These are phyloP conservation scores for Chiloscyllium plagiosum DNA, from an alignment of 2,113 vertebrate genomes.

Conservation along the genomic window DNA sequence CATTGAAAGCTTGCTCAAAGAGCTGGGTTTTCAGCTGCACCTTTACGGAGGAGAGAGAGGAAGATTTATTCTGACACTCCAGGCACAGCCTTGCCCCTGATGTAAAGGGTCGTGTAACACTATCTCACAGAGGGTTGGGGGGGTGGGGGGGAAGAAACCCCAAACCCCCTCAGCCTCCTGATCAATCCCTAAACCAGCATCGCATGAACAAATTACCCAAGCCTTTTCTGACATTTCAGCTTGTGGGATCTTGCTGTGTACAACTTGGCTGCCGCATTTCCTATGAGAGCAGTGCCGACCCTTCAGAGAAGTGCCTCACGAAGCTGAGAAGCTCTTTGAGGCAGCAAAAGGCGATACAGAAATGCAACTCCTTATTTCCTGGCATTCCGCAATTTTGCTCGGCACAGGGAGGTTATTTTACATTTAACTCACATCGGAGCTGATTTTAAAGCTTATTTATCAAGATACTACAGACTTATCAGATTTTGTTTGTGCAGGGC, in stretches of 20 bases:
- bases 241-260: background rate
- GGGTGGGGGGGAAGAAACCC: too few relatives aligned
- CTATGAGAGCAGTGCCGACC: background rate
- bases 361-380: background rate
- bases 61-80: background rate
- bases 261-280: background rate
- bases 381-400: background rate
- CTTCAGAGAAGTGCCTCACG: background rate
- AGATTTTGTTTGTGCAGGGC: background rate
- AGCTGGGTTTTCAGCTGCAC: background rate
- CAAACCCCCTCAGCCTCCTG: background rate
- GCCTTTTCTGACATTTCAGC: background rate
- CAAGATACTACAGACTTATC: background rate
- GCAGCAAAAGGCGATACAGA: background rate
- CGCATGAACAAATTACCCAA: too few relatives aligned
- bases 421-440: background rate
- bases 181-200: background rate
- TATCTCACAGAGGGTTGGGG: background rate
- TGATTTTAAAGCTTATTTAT: background rate
- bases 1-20: background rate
- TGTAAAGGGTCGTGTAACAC: background rate
- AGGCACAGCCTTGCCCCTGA: too few relatives aligned
- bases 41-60: background rate
- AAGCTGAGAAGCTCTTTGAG: background rate
- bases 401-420: background rate